Evolutionary conservation across 2,113 vertebrate species (phyloP).

Genomic region (Xenus cinereus): DNA sequence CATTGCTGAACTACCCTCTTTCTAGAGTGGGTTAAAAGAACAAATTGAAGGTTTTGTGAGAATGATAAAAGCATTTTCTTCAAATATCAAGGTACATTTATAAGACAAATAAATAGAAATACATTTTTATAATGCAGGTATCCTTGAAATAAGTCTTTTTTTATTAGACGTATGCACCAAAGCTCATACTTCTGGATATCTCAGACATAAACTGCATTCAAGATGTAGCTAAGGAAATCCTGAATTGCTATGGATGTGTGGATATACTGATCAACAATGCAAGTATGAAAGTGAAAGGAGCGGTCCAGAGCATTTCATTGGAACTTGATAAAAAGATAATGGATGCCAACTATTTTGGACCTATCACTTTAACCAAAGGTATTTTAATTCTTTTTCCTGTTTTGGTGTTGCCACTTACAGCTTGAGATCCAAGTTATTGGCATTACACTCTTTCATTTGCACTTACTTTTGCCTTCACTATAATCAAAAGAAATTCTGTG

Average conservation of each 20-base stretch:
- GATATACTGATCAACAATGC: conserved; percentile 91
- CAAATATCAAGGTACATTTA: neutral
- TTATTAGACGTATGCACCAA: conserved; percentile 90
- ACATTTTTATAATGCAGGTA: neutral
- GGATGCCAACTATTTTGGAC: conserved; percentile 96
- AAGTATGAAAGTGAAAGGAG: conserved; percentile 90
- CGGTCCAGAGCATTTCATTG: conserved; percentile 86
- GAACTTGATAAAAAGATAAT: conserved; percentile 93
- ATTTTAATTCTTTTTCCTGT: neutral
- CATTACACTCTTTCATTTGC: neutral
- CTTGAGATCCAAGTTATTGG: neutral
- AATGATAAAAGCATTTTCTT: neutral
- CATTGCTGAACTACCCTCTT: neutral
- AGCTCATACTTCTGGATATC: conserved; percentile 90
- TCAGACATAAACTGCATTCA: conserved; percentile 85
- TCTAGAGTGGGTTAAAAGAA: neutral
- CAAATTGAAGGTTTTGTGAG: neutral
- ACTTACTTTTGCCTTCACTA: neutral
- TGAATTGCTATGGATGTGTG: conserved; percentile 91
- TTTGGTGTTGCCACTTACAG: neutral
- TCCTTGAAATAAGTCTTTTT: neutral
- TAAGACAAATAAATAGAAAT: neutral
- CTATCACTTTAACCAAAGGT: conserved; percentile 93
- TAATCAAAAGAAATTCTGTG: neutral
- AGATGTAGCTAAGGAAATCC: conserved; percentile 84